A percentile compares a stretch with the other conserved stretches of the same genome.
phyloP scores from a whole-genome alignment of 2,888 invertebrate genomes.

The Agrochola lota region DNA sequence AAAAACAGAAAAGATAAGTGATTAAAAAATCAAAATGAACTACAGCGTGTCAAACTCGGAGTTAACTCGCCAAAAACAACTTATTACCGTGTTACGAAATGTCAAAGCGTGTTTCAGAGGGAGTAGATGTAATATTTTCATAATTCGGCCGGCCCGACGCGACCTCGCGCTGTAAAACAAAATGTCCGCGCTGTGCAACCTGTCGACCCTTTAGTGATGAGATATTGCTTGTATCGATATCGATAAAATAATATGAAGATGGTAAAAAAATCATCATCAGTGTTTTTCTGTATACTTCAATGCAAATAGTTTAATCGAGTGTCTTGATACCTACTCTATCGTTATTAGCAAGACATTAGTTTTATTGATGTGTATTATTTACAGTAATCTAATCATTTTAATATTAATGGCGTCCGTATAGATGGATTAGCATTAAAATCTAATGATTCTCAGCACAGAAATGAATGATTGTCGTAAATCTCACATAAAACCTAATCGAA shows the following conservation, averaged over 20 bases:
- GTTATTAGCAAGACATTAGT: background rate
- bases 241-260: background rate
- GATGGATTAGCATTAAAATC: background rate
- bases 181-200: slow-evolving; percentile 80
- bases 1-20: slow-evolving; percentile 49
- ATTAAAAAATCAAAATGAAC: slow-evolving; percentile 57
- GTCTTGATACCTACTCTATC: too few relatives aligned
- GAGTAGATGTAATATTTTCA: slow-evolving; percentile 73
- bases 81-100: slow-evolving; percentile 68
- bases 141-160: slow-evolving; percentile 70
- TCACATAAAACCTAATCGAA: background rate
- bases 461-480: slow-evolving; percentile 8
- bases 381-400: slow-evolving; percentile 1
- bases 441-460: background rate
- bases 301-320: background rate
- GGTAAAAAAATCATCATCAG: background rate
- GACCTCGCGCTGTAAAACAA: slow-evolving; percentile 79
- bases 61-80: slow-evolving; percentile 64
- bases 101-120: slow-evolving; percentile 67
- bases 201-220: slow-evolving; percentile 75
- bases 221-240: slow-evolving; percentile 50
- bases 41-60: slow-evolving; percentile 52
- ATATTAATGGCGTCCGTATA: too few relatives aligned
- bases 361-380: background rate
- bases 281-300: background rate